These are phyloP conservation scores for Tonatia bakeri DNA, from an alignment of 2,113 vertebrate genomes.

Conservation along the genomic window DNA sequence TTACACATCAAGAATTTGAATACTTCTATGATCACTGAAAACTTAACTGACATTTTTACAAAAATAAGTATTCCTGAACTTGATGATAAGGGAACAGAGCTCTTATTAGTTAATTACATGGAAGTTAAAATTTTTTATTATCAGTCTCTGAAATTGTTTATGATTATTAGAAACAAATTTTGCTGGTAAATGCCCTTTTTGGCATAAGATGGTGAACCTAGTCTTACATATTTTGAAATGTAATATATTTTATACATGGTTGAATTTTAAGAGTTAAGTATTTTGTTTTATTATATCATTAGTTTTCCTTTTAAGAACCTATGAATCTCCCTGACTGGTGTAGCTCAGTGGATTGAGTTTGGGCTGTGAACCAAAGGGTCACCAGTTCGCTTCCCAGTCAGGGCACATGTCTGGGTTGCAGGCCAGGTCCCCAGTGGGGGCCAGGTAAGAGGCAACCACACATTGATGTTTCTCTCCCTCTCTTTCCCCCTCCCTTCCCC, in stretches of 20 bases:
- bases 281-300: conserved; percentile 9
- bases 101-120: conserved; percentile 24
- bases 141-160: background rate
- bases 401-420: no score
- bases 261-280: conserved; percentile 3
- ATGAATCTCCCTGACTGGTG: no score
- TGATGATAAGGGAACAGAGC: background rate
- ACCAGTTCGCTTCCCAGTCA: no score
- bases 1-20: conserved; percentile 8
- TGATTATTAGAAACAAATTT: conserved; percentile 18
- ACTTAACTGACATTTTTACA: background rate
- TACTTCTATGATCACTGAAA: background rate
- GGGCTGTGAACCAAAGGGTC: no score
- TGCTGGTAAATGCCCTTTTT: background rate
- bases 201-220: background rate
- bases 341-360: no score
- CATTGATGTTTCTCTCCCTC: no score
- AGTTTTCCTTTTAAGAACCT: conserved; percentile 28
- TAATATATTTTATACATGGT: background rate
- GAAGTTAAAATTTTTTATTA: conserved; percentile 17
- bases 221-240: background rate
- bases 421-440: no score
- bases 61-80: conserved; percentile 28
- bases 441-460: no score
- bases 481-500: no score